Evolutionary conservation across 2,797 vertebrate species (phyloP).

Genomic region (Otolemur crassicaudatus): DNA sequence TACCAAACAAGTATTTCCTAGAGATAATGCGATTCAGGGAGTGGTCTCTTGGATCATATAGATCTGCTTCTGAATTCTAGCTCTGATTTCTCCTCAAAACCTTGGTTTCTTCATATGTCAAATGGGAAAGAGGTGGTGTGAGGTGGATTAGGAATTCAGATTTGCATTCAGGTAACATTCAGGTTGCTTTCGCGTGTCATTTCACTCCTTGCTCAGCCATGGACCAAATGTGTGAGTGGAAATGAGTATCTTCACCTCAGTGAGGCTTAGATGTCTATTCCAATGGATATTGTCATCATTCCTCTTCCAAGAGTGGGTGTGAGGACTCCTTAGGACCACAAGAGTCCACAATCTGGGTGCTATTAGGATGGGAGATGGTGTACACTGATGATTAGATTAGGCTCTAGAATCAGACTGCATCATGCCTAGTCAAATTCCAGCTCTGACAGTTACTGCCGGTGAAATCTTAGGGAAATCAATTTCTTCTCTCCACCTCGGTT

Average conservation of each 20-base stretch:
- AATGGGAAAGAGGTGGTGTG: neutral
- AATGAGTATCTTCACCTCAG: neutral
- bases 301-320: neutral
- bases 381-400: neutral
- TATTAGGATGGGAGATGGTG: neutral
- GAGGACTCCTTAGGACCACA: neutral
- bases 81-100: neutral
- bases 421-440: neutral
- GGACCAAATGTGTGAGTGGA: neutral
- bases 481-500: neutral
- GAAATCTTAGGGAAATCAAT: conserved; percentile 22
- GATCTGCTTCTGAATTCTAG: neutral
- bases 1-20: neutral
- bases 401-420: neutral
- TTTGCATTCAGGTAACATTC: neutral
- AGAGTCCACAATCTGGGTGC: neutral
- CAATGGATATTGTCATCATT: neutral
- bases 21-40: neutral
- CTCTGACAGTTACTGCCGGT: neutral
- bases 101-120: neutral
- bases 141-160: neutral
- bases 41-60: neutral
- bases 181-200: neutral
- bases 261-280: neutral
- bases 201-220: neutral